These are phyloP conservation scores for Myanophis thanlyinensis DNA, from an alignment of 2,113 vertebrate genomes.

Conservation along the genomic window DNA sequence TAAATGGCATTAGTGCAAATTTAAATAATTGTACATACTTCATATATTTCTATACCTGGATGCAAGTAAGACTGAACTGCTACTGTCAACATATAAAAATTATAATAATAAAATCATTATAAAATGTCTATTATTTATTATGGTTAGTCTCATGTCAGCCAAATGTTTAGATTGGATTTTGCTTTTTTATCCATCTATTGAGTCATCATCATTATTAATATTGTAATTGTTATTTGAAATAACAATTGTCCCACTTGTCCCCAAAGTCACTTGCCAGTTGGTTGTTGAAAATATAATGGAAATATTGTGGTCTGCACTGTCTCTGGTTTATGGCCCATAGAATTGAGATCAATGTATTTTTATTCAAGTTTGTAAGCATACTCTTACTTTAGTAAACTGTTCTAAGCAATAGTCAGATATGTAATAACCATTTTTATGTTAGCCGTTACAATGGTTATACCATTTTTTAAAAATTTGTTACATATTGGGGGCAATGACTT, in stretches of 20 bases:
- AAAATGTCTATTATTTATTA: neutral
- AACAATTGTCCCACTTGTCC: neutral
- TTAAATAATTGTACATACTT: neutral
- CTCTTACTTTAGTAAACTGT: conserved; percentile 30
- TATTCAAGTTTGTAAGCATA: conserved; percentile 26
- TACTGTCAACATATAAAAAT: neutral
- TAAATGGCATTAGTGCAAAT: neutral
- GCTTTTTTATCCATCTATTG: neutral
- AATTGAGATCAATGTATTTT: conserved; percentile 26
- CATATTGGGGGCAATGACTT: neutral
- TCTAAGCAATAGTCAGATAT: conserved; percentile 69
- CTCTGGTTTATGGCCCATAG: neutral
- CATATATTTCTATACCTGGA: conserved; percentile 1
- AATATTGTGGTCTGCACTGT: neutral
- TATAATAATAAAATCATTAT: neutral
- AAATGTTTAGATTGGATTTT: neutral
- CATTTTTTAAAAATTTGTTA: conserved; percentile 41
- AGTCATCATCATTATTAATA: neutral
- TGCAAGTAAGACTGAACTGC: conserved; percentile 14
- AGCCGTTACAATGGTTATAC: conserved; percentile 27
- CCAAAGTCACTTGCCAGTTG: neutral
- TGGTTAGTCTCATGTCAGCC: neutral
- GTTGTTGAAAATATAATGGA: neutral
- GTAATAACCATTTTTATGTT: conserved; percentile 39
- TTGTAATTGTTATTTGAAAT: neutral